Percentiles rank a stretch among this genome's conserved stretches.
These are phyloP conservation scores for Cisticola juncidis DNA, from an alignment of 2,113 vertebrate genomes.

Conservation along the genomic window DNA sequence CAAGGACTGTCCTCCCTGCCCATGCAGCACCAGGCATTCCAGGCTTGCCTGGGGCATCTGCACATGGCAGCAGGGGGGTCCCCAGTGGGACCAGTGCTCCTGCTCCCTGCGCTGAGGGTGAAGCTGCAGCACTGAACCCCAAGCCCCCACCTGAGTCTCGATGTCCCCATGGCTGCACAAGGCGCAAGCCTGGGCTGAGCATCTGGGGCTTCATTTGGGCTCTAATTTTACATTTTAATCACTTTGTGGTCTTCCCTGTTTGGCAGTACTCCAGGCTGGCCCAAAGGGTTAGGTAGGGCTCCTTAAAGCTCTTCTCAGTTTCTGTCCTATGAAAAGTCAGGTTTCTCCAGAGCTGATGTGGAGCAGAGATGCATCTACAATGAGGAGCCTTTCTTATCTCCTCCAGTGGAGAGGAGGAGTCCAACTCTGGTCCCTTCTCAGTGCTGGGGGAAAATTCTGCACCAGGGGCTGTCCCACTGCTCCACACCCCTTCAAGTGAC, in stretches of 20 bases:
- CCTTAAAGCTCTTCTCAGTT: background rate
- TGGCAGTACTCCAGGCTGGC: background rate
- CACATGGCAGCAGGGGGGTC: background rate
- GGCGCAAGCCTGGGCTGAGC: background rate
- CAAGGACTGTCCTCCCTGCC: background rate
- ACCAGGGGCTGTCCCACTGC: background rate
- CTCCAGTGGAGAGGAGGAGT: background rate
- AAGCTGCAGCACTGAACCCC: rapidly evolving
- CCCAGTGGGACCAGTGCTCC: background rate
- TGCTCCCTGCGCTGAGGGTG: rapidly evolving
- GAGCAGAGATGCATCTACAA: background rate
- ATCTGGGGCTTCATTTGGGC: background rate
- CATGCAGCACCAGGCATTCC: background rate
- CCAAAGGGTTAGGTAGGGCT: background rate
- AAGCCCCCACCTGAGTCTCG: rapidly evolving
- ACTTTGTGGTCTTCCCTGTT: background rate
- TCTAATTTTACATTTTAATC: background rate
- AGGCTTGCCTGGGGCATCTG: background rate
- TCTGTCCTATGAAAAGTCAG: background rate
- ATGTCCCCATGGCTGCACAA: background rate
- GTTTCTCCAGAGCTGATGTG: background rate
- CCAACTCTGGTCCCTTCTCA: background rate
- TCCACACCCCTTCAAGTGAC: background rate
- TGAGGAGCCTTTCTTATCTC: background rate
- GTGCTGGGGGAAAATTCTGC: background rate